Percentiles rank a stretch among this genome's conserved stretches.
These are phyloP conservation scores for Verasper variegatus DNA, from an alignment of 2,113 vertebrate genomes.

Conservation along the genomic window DNA sequence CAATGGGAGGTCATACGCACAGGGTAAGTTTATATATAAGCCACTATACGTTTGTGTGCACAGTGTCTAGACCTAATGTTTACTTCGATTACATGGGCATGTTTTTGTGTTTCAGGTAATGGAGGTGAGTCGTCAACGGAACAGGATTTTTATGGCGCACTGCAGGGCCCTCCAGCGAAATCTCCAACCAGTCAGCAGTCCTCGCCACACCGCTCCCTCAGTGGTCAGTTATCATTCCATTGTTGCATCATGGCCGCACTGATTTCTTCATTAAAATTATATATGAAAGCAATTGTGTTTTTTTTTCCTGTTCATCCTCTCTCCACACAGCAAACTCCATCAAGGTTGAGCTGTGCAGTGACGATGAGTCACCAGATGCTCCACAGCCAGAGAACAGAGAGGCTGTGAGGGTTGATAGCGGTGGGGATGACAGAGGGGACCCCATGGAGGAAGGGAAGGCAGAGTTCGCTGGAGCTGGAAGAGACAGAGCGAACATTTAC, in stretches of 20 bases:
- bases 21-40: constrained; percentile 80
- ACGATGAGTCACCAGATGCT: constrained; percentile 88
- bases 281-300: constrained; percentile 4
- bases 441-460: constrained; percentile 79
- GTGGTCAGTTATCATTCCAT: constrained; percentile 83
- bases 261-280: background rate
- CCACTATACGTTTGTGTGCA: background rate
- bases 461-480: constrained; percentile 73
- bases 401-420: constrained; percentile 72
- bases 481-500: constrained; percentile 84
- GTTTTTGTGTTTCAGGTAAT: constrained; percentile 83
- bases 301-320: background rate
- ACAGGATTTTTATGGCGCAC: constrained; percentile 88
- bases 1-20: constrained; percentile 90
- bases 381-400: constrained; percentile 84
- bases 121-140: constrained; percentile 93
- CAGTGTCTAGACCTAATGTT: constrained; percentile 18
- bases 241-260: background rate
- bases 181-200: constrained; percentile 94
- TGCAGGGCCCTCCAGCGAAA: constrained; percentile 88
- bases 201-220: constrained; percentile 90
- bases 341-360: constrained; percentile 96
- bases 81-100: constrained; percentile 38
- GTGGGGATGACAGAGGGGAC: constrained; percentile 82
- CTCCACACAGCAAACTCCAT: constrained; percentile 89